These are phyloP conservation scores for Ericerus pela DNA, from an alignment of 1,140 invertebrate genomes.

Conservation along the genomic window DNA sequence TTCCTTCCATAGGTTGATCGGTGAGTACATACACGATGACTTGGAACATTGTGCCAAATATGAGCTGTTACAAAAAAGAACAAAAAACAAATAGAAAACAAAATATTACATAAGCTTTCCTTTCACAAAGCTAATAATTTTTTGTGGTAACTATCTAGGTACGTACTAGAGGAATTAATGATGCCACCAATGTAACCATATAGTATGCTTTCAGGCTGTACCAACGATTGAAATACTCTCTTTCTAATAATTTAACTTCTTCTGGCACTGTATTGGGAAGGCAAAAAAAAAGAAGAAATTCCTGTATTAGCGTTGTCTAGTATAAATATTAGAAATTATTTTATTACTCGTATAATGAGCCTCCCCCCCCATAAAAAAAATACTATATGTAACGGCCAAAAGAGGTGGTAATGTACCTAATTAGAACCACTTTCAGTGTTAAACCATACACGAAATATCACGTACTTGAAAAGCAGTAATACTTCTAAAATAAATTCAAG, in stretches of 20 bases:
- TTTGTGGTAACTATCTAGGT: background rate
- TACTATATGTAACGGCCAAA: too few species aligned
- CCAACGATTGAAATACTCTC: constrained; percentile 64
- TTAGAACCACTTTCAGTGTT: too few species aligned
- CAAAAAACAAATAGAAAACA: too few species aligned
- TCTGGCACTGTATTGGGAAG: constrained; percentile 47
- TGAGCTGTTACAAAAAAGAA: constrained; percentile 29
- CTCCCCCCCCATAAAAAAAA: too few species aligned
- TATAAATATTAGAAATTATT: too few species aligned
- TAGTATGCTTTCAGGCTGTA: constrained; percentile 62
- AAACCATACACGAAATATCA: too few species aligned
- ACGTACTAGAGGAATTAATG: constrained; percentile 41
- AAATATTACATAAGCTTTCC: background rate
- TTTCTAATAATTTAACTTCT: constrained; percentile 47
- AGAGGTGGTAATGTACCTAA: too few species aligned
- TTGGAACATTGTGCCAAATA: constrained; percentile 29
- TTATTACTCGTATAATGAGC: too few species aligned
- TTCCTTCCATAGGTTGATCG: constrained; percentile 30
- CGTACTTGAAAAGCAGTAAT: too few species aligned
- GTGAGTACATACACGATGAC: constrained; percentile 30
- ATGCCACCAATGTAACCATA: constrained; percentile 58
- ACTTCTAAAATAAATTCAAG: too few species aligned
- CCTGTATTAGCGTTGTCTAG: background rate
- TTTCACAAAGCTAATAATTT: background rate
- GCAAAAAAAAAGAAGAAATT: constrained; percentile 2